phyloP scores from a whole-genome alignment of 2,113 vertebrate genomes.

The Eudorcas thomsonii region DNA sequence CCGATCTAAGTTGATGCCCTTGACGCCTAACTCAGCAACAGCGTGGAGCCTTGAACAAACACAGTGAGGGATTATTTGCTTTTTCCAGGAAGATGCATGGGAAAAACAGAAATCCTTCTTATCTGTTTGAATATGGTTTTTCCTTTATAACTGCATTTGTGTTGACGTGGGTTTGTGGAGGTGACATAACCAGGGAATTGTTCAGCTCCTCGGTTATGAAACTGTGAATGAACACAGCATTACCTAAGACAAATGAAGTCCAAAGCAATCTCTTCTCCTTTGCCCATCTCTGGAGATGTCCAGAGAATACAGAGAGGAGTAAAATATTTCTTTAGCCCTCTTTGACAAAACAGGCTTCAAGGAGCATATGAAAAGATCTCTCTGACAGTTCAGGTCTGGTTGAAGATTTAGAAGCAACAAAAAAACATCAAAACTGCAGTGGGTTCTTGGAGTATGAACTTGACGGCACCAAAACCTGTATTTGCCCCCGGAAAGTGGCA shows the following conservation, averaged over 20 bases:
- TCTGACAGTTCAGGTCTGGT: neutral
- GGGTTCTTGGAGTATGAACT: neutral
- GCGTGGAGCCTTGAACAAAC: neutral
- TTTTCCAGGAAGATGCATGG: neutral
- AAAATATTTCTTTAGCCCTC: neutral
- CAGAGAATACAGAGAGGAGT: neutral
- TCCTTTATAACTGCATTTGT: neutral
- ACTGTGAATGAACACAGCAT: neutral
- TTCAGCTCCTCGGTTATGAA: neutral
- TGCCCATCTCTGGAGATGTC: neutral
- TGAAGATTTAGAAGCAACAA: neutral
- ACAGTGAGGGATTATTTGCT: neutral
- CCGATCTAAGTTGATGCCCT: neutral
- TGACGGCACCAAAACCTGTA: accelerated
- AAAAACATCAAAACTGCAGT: too few species aligned
- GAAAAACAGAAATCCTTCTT: neutral
- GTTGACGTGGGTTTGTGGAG: neutral
- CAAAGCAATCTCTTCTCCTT: neutral
- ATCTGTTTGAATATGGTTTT: neutral
- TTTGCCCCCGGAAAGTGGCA: neutral
- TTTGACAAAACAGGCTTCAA: neutral
- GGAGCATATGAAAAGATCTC: neutral
- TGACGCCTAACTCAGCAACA: neutral
- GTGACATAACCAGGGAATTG: neutral
- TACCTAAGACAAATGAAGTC: neutral